Base-by-base conservation (phyloP, 2,797 vertebrate species). In the Dromococcyx pavoninus region DNA sequence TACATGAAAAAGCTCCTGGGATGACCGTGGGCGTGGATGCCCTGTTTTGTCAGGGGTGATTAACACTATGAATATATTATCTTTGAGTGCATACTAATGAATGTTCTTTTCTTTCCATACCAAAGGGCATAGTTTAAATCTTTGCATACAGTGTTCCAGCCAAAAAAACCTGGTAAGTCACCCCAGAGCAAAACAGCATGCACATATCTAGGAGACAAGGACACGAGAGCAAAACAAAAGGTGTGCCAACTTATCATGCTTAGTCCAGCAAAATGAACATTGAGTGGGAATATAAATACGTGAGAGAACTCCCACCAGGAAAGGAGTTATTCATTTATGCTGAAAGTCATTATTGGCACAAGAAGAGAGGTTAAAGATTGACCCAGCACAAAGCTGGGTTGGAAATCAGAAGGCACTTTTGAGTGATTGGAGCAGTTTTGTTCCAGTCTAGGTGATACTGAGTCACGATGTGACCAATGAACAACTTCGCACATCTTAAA, bases 311-410 rank as follows among this genome's bases (percentile, higher is more conserved):
- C 87, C 93, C 46, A 57, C 56, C 5, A 18, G 81, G 91, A 91
- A 46, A 32, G 44, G 41, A 94, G 95, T 96, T 93, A 96, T 13
- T 95, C 75, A 93, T 96, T 94, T 35, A 89, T 86, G 32, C 79
- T 35, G 22, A 65, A 89, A 78, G 79, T 88, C 69, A 3, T 37
- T 64, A 17, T 0, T 93, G 81, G 84, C 71, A 11, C 56, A 35
- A 78, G 50, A 35, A 89, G 53, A 86, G 72, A 81, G 66, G 91
- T 95, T 96, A 94, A 96, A 93, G 82, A 96, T 88, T 95, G 91
- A 96, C 82, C 88, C 37, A 12, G 37, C 8, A 32, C 1, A 12
- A 64, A 56, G 39, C 28, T 3, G 24, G 72, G 32, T 3, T 86
- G 84, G 43, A 82, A 88, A 66, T 58, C 56, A 54, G 46, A 32